Evolutionary conservation across 2,113 vertebrate species (phyloP).

Genomic region (Chamaea fasciata): DNA sequence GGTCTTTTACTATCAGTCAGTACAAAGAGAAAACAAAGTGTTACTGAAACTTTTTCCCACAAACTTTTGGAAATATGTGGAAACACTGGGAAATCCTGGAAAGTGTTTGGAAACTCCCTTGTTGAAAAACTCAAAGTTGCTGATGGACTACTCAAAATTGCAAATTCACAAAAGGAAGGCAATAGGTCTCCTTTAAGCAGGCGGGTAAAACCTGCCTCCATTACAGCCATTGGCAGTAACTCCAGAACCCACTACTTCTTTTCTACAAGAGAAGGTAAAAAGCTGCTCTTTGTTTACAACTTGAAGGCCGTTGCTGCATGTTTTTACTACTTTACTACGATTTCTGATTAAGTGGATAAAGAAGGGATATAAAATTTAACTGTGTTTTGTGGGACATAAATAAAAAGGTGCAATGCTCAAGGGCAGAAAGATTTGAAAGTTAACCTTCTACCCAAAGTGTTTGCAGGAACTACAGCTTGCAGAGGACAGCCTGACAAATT

Average conservation of each 20-base stretch:
- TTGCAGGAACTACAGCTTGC: neutral
- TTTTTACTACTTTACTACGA: neutral
- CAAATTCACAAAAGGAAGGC: rapidly evolving
- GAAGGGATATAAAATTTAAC: neutral
- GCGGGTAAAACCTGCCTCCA: neutral
- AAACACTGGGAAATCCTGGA: neutral
- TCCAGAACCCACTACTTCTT: neutral
- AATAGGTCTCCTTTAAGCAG: neutral
- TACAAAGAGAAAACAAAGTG: neutral
- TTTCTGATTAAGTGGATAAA: neutral
- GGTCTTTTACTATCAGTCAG: neutral
- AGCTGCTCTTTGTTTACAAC: neutral
- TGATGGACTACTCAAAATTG: rapidly evolving
- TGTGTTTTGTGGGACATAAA: neutral
- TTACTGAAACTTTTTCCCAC: neutral
- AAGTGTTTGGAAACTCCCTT: neutral
- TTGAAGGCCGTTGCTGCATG: neutral
- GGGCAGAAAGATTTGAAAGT: neutral
- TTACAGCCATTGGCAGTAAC: neutral
- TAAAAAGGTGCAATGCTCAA: neutral
- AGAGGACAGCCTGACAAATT: neutral
- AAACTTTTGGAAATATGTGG: neutral
- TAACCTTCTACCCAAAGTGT: neutral
- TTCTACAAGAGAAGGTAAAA: neutral
- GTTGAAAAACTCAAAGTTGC: neutral